Evolutionary conservation across 2,797 vertebrate species (phyloP).

Genomic region (Mus minutoides): DNA sequence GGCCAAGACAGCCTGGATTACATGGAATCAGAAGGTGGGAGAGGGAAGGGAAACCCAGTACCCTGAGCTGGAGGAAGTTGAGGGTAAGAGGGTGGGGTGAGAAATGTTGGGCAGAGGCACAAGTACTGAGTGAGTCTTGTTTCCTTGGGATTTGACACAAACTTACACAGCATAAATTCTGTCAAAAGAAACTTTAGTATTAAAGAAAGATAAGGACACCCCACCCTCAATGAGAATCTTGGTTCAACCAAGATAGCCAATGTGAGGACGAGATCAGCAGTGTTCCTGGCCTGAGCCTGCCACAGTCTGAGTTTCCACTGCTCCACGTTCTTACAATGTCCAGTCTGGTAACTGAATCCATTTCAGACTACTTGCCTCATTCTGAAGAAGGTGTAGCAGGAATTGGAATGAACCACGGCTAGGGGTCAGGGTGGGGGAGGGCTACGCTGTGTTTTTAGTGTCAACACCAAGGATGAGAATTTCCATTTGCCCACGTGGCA

Average conservation of each 20-base stretch:
- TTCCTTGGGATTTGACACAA: background rate
- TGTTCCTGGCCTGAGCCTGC: background rate
- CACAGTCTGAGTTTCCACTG: background rate
- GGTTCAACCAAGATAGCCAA: slow-evolving; percentile 10
- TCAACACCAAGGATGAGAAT: background rate
- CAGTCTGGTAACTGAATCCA: background rate
- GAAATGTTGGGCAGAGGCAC: background rate
- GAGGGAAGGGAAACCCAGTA: background rate
- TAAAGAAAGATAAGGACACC: slow-evolving; percentile 7
- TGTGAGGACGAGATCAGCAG: background rate
- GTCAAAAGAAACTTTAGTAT: slow-evolving; percentile 56
- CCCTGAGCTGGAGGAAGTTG: background rate
- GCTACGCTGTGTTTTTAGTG: background rate
- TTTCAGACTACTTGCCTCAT: background rate
- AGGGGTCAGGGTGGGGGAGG: too few relatives aligned
- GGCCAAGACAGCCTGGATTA: background rate
- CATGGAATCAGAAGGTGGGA: background rate
- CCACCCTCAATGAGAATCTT: slow-evolving; percentile 9
- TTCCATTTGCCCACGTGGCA: background rate
- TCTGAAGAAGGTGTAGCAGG: background rate
- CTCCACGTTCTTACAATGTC: background rate
- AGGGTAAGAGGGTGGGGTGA: background rate
- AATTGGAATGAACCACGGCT: background rate
- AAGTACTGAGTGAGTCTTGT: background rate
- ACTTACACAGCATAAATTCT: slow-evolving; percentile 29